Base-by-base conservation (phyloP, 2,888 invertebrate genomes). In the Vesta saturnalis region DNA sequence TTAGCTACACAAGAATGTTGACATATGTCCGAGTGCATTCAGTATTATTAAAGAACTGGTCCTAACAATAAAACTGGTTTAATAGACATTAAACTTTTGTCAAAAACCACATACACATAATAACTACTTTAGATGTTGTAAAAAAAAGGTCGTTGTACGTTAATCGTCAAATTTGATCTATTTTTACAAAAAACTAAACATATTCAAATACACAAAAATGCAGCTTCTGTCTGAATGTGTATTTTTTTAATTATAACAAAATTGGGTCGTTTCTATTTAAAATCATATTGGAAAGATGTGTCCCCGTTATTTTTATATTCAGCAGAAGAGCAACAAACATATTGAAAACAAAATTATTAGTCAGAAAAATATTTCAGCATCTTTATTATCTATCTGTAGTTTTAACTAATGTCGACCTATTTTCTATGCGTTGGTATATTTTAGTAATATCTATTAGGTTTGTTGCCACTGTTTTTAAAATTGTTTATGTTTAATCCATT, bases 131-230 rank as follows among this genome's bases (percentile, higher is more conserved):
- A 67, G 46, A 67, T 59, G 58, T 58, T 64, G 58, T 64, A 57
- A 47, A 61, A 56, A 46, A 60, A 67, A 67, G 67, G 62, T 67
- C 67, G 43, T 63, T 67, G 63, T 59, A 67, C 67, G 52, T n/a
- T 18, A 52, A 52, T 52, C 52, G 52, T 52, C 39, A 52, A 52
- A 52, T 52, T 52, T 21, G 21, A 52, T 52, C 52, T 52, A 52
- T 52, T 52, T 52, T 52, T 21, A 21, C 19, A 21, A 16, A 5
- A 52, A 21, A 12, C 16, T 19, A 52, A 10, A 39, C 8, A 39
- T n/a, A 8, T 39, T 39, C 39, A n/a, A 10, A 39, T 39, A 39
- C 8, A 39, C 12, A 39, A 39, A 39, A 39, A 39, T 39, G 39
- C 39, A 39, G 39, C 39, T 4, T 39, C 39, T 10, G 39, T n/a